phyloP scores from a whole-genome alignment of 2,888 invertebrate species.

The Tetropium fuscum region DNA sequence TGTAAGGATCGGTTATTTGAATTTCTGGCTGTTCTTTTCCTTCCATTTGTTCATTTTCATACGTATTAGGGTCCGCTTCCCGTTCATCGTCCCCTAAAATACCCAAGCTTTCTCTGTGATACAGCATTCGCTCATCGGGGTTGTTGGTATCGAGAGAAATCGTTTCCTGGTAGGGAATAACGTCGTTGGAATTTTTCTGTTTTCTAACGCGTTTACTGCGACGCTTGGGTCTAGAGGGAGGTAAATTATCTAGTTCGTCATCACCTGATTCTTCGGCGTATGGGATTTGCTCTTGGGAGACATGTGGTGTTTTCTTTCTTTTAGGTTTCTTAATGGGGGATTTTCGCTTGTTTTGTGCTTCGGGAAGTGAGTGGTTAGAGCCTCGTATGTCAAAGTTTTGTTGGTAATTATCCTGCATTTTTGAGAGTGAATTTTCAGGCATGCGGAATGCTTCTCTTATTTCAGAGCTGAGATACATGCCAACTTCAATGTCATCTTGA shows the following conservation, averaged over 20 bases:
- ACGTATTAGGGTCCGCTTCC: conserved; percentile 46
- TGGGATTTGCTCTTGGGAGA: conserved; percentile 59
- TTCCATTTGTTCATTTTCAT: conserved; percentile 67
- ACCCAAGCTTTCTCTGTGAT: conserved; percentile 47
- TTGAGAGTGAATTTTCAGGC: conserved; percentile 74
- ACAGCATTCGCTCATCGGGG: conserved; percentile 26
- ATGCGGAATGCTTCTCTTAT: conserved; percentile 82
- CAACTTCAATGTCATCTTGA: conserved; percentile 83
- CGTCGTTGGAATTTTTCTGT: conserved; percentile 45
- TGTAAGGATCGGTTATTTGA: conserved; percentile 56
- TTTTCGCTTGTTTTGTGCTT: conserved; percentile 68
- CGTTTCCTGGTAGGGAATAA: conserved; percentile 64
- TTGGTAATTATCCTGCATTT: conserved; percentile 67
- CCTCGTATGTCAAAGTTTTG: conserved; percentile 55
- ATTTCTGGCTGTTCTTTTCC: conserved; percentile 70
- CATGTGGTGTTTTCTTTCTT: conserved; percentile 64
- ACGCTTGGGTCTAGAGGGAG: conserved; percentile 70
- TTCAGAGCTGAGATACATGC: conserved; percentile 82
- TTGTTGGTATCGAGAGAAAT: conserved; percentile 47
- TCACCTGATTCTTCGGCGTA: conserved; percentile 57
- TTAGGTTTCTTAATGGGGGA: conserved; percentile 63
- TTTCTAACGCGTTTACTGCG: conserved; percentile 64
- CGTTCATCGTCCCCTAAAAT: conserved; percentile 61
- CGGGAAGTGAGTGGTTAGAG: conserved; percentile 60
- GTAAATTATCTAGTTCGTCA: conserved; percentile 49